Percentiles rank a stretch among this genome's conserved stretches.
Evolutionary conservation across 2,888 invertebrate species (phyloP).

Genomic region (Ctena decussata): DNA sequence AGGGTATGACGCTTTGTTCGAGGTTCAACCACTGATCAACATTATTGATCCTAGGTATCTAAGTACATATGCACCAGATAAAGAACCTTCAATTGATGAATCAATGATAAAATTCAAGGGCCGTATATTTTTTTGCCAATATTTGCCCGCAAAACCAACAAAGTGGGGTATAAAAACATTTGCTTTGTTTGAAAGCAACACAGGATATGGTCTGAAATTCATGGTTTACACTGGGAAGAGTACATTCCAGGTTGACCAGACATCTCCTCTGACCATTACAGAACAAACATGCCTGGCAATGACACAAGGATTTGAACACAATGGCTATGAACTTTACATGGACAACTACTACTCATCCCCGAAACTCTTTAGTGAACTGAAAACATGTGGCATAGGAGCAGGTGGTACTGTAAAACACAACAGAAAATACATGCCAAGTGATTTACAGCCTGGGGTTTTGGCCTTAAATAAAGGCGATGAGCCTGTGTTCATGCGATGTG

Average conservation of each 20-base stretch:
- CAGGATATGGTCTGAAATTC: slow-evolving; percentile 13
- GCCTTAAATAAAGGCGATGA: slow-evolving; percentile 17
- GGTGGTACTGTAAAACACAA: slow-evolving; percentile 28
- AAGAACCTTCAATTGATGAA: slow-evolving; percentile 38
- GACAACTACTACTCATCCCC: slow-evolving; percentile 34
- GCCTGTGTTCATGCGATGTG: slow-evolving; percentile 29
- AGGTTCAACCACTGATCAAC: slow-evolving; percentile 27
- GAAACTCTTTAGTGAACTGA: slow-evolving; percentile 27
- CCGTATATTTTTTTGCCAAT: slow-evolving; percentile 33
- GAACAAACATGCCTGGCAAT: background rate
- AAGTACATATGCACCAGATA: slow-evolving; percentile 16
- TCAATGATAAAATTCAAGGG: slow-evolving; percentile 57
- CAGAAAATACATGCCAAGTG: slow-evolving; percentile 32
- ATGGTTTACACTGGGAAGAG: slow-evolving; percentile 28
- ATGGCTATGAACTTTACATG: slow-evolving; percentile 9
- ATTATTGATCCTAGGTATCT: slow-evolving; percentile 14
- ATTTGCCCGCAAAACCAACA: slow-evolving; percentile 47
- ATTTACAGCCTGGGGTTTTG: slow-evolving; percentile 16
- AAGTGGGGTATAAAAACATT: slow-evolving; percentile 46
- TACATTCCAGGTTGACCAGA: slow-evolving; percentile 8
- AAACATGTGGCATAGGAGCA: slow-evolving; percentile 35
- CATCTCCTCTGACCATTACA: background rate
- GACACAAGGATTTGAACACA: background rate
- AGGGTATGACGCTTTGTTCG: slow-evolving; percentile 32
- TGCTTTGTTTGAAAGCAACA: slow-evolving; percentile 40